Percentiles rank a stretch among this genome's conserved stretches.
These are phyloP conservation scores for Psilopsiagon aymara DNA, from an alignment of 2,113 vertebrate species.

Conservation along the genomic window DNA sequence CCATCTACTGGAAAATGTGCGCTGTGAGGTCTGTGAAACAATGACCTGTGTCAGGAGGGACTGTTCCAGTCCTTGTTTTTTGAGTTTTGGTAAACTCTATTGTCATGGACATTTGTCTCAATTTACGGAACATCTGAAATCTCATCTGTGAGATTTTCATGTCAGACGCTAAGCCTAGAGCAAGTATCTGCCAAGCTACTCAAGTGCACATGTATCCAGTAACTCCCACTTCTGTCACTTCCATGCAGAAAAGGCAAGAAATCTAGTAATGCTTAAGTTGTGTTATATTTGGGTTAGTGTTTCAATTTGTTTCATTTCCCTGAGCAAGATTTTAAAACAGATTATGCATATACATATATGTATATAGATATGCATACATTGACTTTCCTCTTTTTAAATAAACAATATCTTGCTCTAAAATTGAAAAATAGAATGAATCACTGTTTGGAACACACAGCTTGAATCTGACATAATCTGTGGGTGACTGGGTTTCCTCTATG, in stretches of 20 bases:
- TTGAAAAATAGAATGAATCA: background rate
- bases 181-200: background rate
- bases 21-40: background rate
- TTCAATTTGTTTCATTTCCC: background rate
- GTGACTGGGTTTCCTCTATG: background rate
- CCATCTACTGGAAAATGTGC: fast-evolving
- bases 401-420: background rate
- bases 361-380: background rate
- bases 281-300: background rate
- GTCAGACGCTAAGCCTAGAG: background rate
- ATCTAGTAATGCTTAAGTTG: background rate
- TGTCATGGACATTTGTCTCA: background rate
- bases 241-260: background rate
- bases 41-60: background rate
- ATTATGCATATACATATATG: background rate
- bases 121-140: background rate
- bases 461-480: background rate
- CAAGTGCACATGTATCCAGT: background rate
- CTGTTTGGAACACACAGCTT: background rate
- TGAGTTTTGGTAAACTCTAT: background rate
- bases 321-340: background rate
- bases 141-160: conserved; percentile 26
- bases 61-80: background rate
- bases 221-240: background rate
- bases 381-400: background rate